Conservation (phyloP, 2,113 vertebrate genomes). For the Uria lomvia region DNA sequence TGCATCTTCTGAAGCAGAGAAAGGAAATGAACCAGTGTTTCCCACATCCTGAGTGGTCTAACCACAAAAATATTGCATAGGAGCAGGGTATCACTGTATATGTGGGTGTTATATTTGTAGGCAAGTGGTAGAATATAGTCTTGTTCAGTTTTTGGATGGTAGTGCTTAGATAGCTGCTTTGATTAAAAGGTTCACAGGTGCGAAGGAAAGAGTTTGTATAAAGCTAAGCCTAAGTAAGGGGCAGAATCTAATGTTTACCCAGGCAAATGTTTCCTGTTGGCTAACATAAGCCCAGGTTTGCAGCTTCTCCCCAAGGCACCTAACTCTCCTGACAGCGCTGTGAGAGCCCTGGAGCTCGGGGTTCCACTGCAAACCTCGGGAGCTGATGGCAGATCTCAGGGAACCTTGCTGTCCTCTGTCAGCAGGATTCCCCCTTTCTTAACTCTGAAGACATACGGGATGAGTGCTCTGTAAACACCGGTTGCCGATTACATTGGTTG, state of each 20-base stretch:
- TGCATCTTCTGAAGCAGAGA: constrained; percentile 18
- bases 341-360: background rate
- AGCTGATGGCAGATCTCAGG: accelerated
- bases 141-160: background rate
- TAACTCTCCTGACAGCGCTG: background rate
- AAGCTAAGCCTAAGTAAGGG: background rate
- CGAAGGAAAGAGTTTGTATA: background rate
- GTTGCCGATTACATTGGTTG: accelerated
- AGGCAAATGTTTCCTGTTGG: background rate
- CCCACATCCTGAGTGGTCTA: constrained; percentile 47
- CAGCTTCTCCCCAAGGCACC: background rate
- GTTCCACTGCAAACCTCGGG: background rate
- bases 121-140: accelerated
- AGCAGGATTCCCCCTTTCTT: background rate
- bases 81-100: background rate
- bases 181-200: background rate
- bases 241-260: background rate
- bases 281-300: background rate
- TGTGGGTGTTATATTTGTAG: background rate
- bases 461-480: background rate
- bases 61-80: background rate
- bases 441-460: background rate
- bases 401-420: background rate
- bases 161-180: background rate
- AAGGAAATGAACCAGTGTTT: constrained; percentile 13